These are phyloP conservation scores for Labeo rohita DNA, from an alignment of 2,113 vertebrate species.

Conservation along the genomic window DNA sequence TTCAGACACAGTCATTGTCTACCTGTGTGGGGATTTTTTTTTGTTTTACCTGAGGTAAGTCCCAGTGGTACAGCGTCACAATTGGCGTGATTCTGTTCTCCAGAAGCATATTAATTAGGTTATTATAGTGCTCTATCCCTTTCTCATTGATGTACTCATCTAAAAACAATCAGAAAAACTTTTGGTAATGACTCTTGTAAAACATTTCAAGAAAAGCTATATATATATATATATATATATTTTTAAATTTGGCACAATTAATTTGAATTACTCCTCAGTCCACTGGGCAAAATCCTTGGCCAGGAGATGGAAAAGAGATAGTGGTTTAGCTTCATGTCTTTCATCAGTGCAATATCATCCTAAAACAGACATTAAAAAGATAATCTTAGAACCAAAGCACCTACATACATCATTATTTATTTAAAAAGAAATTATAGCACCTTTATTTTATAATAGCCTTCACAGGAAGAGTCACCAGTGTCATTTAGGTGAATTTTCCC, in stretches of 20 bases:
- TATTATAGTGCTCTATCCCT: constrained; percentile 84
- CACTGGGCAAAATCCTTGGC: constrained; percentile 87
- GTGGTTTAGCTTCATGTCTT: constrained; percentile 84
- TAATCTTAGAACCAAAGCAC: background rate
- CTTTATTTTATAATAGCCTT: constrained; percentile 86
- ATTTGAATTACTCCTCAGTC: constrained; percentile 66
- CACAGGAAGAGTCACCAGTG: constrained; percentile 82
- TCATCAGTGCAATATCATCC: constrained; percentile 85
- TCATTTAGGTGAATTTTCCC: constrained; percentile 78
- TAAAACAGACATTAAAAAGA: constrained; percentile 55
- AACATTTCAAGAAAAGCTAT: background rate
- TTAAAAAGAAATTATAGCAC: constrained; percentile 63
- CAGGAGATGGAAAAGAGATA: constrained; percentile 92
- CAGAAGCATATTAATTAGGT: constrained; percentile 84
- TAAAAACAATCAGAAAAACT: constrained; percentile 61
- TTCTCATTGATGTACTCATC: constrained; percentile 84
- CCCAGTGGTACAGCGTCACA: constrained; percentile 90
- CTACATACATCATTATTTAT: background rate
- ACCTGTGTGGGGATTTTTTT: background rate
- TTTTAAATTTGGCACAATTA: background rate
- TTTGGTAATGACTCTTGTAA: background rate
- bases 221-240: too few relatives aligned
- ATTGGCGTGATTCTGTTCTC: constrained; percentile 84
- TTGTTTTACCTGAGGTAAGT: constrained; percentile 85
- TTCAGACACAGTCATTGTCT: background rate